Base-by-base conservation (phyloP, 2,797 vertebrate genomes). In the Nyctalus aviator region DNA sequence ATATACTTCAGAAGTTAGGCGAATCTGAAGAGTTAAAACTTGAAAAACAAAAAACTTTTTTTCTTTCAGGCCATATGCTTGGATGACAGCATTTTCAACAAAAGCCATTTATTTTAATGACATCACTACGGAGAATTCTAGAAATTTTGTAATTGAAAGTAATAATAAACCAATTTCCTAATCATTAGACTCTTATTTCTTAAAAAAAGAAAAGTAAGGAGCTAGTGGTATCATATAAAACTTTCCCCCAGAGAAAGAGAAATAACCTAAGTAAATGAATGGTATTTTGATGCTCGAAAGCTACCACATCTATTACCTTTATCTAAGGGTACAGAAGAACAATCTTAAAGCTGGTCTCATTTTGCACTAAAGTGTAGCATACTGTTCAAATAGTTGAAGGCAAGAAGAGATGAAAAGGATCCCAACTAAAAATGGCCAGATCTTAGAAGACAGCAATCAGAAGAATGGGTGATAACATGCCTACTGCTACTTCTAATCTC, bases 1-100 rank as follows among this genome's bases (percentile, higher is more conserved):
- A 77, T 30, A 37, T 62, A 88, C 62, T 86, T 88, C 93, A 95
- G 46, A 37, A 92, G 9, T 35, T 62, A 78, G 17, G 13, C 15
- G 17, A 94, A 66, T 79, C 37, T 87, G 8, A 89, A 79, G 64
- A 55, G 57, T 41, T 94, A 93, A 77, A 79, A 91, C 75, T 25
- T 37, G 15, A 89, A 81, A 21, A 88, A 85, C 53, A 57, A 79
- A 83, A 90, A 84, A 90, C 23, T 50, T 5, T 77, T 76, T 90
- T 76, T 90, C 86, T 68, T 84, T 50, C 30, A 44, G 30, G 18
- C 27, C 32, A 84, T 41, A 25, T 64, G 20, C 64, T 73, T 84
- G 23, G 5, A 94, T 25, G 44, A 55, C 5, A 18, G 4, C 2
- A 73, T 78, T 92, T 90, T 46, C 12, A 76, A 13, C 18, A 79